phyloP scores from a whole-genome alignment of 2,888 invertebrate genomes.

The Orthosia gracilis region DNA sequence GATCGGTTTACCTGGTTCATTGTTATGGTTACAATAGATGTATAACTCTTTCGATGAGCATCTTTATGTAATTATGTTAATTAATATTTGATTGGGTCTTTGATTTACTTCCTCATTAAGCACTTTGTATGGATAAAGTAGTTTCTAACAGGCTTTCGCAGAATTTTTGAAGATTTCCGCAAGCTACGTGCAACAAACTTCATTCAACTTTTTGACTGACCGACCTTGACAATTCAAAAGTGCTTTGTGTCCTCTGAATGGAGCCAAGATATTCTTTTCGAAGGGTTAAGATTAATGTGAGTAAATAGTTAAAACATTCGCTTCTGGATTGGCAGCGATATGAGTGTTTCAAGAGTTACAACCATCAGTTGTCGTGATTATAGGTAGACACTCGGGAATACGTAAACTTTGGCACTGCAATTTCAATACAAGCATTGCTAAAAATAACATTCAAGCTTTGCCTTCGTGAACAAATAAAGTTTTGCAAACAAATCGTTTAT shows the following conservation, averaged over 20 bases:
- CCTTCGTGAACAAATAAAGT: conserved; percentile 46
- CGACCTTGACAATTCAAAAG: no score
- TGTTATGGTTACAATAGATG: conserved; percentile 32
- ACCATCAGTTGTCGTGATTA: no score
- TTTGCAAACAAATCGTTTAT: conserved; percentile 30
- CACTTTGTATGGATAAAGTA: neutral
- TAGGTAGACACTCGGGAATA: neutral
- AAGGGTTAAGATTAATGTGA: neutral
- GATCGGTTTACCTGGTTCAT: conserved; percentile 48
- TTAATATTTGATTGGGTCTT: conserved; percentile 3
- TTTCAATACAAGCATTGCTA: conserved; percentile 1
- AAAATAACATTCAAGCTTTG: conserved; percentile 14
- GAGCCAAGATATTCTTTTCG: neutral
- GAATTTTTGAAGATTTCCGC: no score
- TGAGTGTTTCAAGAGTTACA: neutral
- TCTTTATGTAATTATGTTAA: conserved; percentile 14
- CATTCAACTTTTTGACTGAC: no score
- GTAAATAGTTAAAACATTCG: neutral
- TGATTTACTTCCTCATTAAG: neutral
- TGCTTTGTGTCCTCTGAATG: neutral
- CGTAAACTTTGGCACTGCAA: conserved; percentile 2
- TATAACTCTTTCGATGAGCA: conserved; percentile 21
- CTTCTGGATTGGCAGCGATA: neutral
- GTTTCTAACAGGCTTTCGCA: neutral
- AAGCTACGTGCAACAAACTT: no score